Conservation (phyloP, 2,113 vertebrate species). For the Vombatus ursinus region DNA sequence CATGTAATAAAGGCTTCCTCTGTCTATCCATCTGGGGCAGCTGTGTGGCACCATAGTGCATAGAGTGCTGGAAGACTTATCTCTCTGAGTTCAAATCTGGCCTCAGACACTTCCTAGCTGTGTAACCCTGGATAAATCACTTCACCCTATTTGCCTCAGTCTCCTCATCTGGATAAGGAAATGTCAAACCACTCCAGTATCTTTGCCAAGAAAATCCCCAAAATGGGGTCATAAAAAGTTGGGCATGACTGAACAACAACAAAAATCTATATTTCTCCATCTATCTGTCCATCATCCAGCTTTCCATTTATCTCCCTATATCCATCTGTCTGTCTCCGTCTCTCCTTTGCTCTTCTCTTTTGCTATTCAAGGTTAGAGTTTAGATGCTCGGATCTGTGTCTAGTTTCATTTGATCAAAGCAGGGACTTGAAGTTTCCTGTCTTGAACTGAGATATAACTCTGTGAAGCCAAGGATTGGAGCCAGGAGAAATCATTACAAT, state of each 20-base stretch:
- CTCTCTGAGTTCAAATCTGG: background rate
- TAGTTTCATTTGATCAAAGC: background rate
- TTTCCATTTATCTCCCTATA: no score
- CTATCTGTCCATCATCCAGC: no score
- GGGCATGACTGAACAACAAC: background rate
- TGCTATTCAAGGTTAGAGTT: background rate
- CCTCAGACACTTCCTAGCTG: background rate
- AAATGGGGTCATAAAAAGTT: background rate
- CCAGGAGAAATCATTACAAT: background rate
- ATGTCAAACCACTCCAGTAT: background rate
- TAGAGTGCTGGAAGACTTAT: background rate
- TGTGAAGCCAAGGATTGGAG: background rate
- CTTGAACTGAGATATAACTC: background rate
- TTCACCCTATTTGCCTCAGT: background rate
- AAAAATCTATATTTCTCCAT: background rate
- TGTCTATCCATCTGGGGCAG: background rate
- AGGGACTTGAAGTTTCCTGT: background rate
- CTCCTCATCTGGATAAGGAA: background rate
- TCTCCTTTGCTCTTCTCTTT: background rate
- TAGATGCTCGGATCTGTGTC: background rate
- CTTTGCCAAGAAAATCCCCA: background rate
- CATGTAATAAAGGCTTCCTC: background rate
- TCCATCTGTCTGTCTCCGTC: background rate
- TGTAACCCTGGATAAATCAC: background rate
- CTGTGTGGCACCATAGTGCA: background rate